phyloP scores from a whole-genome alignment of 2,888 invertebrate species.

The Camptogramma bilineatum region DNA sequence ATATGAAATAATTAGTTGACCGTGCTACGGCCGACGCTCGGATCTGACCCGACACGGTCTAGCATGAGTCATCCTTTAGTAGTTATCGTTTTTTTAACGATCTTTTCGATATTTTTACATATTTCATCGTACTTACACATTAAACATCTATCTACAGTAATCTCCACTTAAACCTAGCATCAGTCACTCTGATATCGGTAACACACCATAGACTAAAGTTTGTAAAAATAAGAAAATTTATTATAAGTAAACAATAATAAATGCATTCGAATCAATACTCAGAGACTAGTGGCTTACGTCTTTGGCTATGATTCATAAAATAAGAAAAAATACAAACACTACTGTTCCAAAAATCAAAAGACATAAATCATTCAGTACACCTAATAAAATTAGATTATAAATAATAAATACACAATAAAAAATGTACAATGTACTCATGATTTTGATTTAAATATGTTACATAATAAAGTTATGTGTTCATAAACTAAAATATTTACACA shows the following conservation, averaged over 20 bases:
- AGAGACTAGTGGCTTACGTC: slow-evolving; percentile 78
- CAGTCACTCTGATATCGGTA: slow-evolving; percentile 66
- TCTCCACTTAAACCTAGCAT: slow-evolving; percentile 44
- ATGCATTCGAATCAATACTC: slow-evolving; percentile 67
- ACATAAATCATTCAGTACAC: background rate
- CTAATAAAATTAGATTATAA: background rate
- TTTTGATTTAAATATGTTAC: slow-evolving; percentile 20
- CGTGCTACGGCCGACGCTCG: too few relatives aligned
- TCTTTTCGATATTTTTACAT: background rate
- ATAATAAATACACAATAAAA: slow-evolving; percentile 34
- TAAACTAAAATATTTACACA: slow-evolving; percentile 32
- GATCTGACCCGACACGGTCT: too few relatives aligned
- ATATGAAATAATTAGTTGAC: too few relatives aligned
- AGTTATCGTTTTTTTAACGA: background rate
- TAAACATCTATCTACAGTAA: slow-evolving; percentile 41
- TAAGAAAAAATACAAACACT: slow-evolving; percentile 32
- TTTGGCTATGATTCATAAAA: slow-evolving; percentile 73
- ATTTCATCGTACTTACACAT: background rate
- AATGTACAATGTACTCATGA: slow-evolving; percentile 37
- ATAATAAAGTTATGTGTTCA: slow-evolving; percentile 19
- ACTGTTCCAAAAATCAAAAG: slow-evolving; percentile 1
- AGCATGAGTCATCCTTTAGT: too few relatives aligned
- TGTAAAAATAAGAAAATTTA: slow-evolving; percentile 40
- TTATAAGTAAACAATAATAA: slow-evolving; percentile 54
- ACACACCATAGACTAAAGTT: slow-evolving; percentile 50